Conservation (phyloP, 2,113 vertebrate genomes). For the Macheiramphus alcinus region DNA sequence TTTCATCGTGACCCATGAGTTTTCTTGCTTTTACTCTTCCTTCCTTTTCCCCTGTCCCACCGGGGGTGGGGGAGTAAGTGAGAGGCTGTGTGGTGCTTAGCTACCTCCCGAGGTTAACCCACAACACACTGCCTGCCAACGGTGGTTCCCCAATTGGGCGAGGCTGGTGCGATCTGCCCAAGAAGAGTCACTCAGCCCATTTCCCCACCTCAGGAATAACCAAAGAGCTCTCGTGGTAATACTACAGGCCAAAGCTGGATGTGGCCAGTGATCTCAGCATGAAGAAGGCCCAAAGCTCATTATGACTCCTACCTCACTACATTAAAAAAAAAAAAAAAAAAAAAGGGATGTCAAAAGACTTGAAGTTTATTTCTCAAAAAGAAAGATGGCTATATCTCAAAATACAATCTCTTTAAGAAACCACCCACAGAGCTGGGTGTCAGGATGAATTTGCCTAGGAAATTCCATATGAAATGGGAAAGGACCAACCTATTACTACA, state of each 20-base stretch:
- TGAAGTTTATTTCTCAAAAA: background rate
- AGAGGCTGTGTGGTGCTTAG: background rate
- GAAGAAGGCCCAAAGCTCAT: background rate
- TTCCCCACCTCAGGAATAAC: background rate
- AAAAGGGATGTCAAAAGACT: background rate
- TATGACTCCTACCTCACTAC: background rate
- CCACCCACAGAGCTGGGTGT: background rate
- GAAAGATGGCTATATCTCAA: background rate
- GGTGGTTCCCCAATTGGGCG: background rate
- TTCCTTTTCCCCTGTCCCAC: background rate
- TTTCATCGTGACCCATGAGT: background rate
- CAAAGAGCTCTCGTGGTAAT: background rate
- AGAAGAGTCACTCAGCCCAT: background rate
- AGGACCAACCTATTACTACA: background rate
- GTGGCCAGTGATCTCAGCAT: background rate
- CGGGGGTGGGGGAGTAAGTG: too few species aligned
- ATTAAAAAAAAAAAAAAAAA: background rate
- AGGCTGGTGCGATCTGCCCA: background rate
- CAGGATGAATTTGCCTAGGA: background rate
- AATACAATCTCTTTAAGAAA: background rate
- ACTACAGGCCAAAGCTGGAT: background rate
- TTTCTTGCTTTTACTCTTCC: background rate
- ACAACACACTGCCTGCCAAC: background rate
- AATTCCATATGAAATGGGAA: background rate
- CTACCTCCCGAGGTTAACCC: background rate